Percentiles rank a stretch among this genome's conserved stretches.
phyloP scores from a whole-genome alignment of 2,113 vertebrate species.

The Phalacrocorax pelagicus region DNA sequence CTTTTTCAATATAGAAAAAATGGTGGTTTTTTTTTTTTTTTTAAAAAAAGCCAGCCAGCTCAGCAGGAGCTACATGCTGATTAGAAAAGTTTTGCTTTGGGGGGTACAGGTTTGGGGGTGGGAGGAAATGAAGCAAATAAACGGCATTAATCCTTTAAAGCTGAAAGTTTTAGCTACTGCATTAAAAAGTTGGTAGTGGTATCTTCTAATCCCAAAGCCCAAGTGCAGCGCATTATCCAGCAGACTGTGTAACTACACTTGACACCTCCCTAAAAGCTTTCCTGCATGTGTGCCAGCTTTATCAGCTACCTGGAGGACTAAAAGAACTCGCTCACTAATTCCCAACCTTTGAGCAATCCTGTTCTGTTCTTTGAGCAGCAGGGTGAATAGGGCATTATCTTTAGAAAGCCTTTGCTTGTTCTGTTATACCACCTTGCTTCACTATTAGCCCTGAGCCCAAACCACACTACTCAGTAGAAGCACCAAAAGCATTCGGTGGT shows the following conservation, averaged over 20 bases:
- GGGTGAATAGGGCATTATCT: slow-evolving; percentile 40
- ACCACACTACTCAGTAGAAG: background rate
- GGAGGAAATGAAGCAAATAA: slow-evolving; percentile 54
- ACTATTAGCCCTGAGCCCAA: background rate
- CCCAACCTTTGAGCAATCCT: slow-evolving; percentile 37
- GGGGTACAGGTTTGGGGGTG: background rate
- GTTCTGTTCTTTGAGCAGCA: background rate
- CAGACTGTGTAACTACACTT: slow-evolving; percentile 30
- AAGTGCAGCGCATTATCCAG: slow-evolving; percentile 10
- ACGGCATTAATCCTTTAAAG: slow-evolving; percentile 60
- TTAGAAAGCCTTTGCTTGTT: slow-evolving; percentile 32
- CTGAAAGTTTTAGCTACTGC: slow-evolving; percentile 38
- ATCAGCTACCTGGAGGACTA: slow-evolving; percentile 51
- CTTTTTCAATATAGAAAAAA: background rate
- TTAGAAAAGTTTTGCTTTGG: slow-evolving; percentile 39
- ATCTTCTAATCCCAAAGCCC: slow-evolving; percentile 55
- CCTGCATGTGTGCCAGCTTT: background rate
- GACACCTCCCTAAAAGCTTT: slow-evolving; percentile 61
- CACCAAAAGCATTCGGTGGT: background rate
- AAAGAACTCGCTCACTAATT: slow-evolving; percentile 28
- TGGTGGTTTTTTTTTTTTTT: too few species aligned
- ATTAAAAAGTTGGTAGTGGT: slow-evolving; percentile 50
- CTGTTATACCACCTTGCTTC: background rate
- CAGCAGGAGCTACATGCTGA: slow-evolving; percentile 34
- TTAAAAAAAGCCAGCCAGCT: background rate